Evolutionary conservation across 1,140 invertebrate genomes (phyloP), one percentile per base, ranked within the genome.

Genomic region (Drosophila prosaltans): DNA sequence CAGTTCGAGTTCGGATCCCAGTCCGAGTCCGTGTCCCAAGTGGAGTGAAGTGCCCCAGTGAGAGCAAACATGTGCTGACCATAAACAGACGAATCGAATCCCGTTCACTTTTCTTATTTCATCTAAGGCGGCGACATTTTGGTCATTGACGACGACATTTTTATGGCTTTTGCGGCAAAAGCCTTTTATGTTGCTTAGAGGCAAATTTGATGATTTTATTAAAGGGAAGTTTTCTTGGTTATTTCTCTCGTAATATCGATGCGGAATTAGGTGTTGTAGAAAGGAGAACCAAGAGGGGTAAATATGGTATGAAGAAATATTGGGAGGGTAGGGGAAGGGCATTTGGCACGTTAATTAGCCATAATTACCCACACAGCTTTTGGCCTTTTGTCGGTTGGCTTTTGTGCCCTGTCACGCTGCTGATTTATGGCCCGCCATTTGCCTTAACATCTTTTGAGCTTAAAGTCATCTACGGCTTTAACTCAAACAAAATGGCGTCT

Each of bases 141-240:
- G 57, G 74, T 59, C 70, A 77, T 74, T 74, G 69, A 71, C 59
- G 80, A 80, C 80, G 76, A 86, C 72, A 59, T 88, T 83, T 83
- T 83, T 83, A 83, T 79, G 80, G 80, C 65, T 51, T 43, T 51
- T 83, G 72, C 65, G 74, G 64, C 79, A 74, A 81, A 81, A 78
- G 79, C 58, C 79, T 81, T 81, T 81, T 74, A 81, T 81, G 79
- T 74, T 55, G 72, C 72, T 71, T 72, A 21, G 51, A 80, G 80
- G 76, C 84, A 88, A 88, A 89, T 88, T 88, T 89, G 80, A 88
- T 88, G 83, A 74, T 86, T 88, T 86, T 86, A 88, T 86, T 86
- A 88, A 82, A 78, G 66, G 66, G 66, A 88, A 80, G 63, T 78
- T 75, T 55, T 62, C 40, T 55, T 62, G 43, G 41, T 41, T 69